Evolutionary conservation across 2,113 vertebrate genomes (phyloP), one percentile per base, ranked within the genome.

Genomic region (Meleagris gallopavo): DNA sequence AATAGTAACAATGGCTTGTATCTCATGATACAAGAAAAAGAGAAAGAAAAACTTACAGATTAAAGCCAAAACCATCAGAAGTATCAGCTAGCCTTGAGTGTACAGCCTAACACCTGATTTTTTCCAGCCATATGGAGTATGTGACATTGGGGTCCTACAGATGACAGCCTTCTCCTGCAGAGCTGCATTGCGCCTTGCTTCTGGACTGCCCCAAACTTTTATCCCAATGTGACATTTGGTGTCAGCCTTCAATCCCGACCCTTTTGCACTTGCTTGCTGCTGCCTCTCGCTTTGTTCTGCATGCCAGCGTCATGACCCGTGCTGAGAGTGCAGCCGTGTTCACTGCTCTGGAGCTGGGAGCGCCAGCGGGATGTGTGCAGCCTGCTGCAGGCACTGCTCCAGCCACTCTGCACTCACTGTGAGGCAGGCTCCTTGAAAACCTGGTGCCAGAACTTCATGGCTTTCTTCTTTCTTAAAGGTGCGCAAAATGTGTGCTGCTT

Each of bases 391-490:
- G 13, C 40, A 10, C 25, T 45, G 81, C 81, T 84, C n/a, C 91
- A 69, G 78, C 71, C 40, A 1, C 1, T 1, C 20, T 7, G 0
- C 3, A 0, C 57, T 40, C 20, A 1, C 0, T 45, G 40, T 15
- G 52, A 81, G 52, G 81, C 18, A 14, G n/a, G 24, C 52, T 61
- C 48, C 46, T 86, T 79, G 73, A 60, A 34, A 67, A 77, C 5
- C 0, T 22, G 2, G 12, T 38, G 17, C 69, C 83, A 45, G 67
- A 74, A 36, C 11, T 29, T 46, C 64, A 2, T 6, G 10, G 1
- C 18, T 16, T 21, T 22, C 5, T 41, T 15, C 16, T 70, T 79
- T 67, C 19, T 55, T 76, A 34, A 60, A 54, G 41, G 30, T 52
- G 30, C 67, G 41, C 30, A n/a, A 61, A 29, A 48, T 0, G 38